Evolutionary conservation across 2,888 invertebrate genomes (phyloP).

Genomic region (Amaurobius ferox): DNA sequence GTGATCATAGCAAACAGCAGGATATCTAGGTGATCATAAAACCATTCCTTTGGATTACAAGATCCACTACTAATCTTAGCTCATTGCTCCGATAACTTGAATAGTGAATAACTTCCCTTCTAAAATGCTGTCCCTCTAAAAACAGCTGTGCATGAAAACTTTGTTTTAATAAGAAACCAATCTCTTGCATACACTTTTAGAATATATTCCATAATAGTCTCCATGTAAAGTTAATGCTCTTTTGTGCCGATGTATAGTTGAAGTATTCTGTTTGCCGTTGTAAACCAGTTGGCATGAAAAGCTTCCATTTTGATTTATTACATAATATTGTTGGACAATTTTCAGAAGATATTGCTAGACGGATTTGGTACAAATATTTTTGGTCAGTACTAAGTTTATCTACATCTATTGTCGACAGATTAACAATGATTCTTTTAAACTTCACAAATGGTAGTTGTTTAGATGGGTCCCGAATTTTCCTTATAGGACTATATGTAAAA

Average conservation of each 20-base stretch:
- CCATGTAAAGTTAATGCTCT: too few species aligned
- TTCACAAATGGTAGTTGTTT: too few species aligned
- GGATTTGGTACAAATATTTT: slow-evolving; percentile 5
- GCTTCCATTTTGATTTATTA: not conserved
- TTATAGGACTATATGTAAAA: too few species aligned
- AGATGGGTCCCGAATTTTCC: too few species aligned
- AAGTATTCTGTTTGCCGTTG: too few species aligned
- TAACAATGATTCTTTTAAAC: too few species aligned
- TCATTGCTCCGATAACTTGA: slow-evolving; percentile 9
- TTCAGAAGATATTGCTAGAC: slow-evolving; percentile 5
- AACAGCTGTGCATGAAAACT: not conserved
- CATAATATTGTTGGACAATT: slow-evolving; percentile 10
- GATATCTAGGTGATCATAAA: slow-evolving; percentile 20
- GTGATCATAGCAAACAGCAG: slow-evolving; percentile 4
- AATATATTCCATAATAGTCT: too few species aligned
- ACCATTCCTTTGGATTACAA: slow-evolving; percentile 10
- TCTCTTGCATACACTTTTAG: too few species aligned
- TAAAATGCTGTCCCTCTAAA: slow-evolving; percentile 5
- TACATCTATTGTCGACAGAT: not conserved
- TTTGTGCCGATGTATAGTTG: too few species aligned
- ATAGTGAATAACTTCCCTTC: slow-evolving; percentile 8
- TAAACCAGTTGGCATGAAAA: not conserved
- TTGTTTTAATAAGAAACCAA: too few species aligned
- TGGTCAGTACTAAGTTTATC: slow-evolving; percentile 15
- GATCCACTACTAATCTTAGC: slow-evolving; percentile 15